Evolutionary conservation across 2,888 invertebrate genomes (phyloP).

Genomic region (Diaphora mendica): DNA sequence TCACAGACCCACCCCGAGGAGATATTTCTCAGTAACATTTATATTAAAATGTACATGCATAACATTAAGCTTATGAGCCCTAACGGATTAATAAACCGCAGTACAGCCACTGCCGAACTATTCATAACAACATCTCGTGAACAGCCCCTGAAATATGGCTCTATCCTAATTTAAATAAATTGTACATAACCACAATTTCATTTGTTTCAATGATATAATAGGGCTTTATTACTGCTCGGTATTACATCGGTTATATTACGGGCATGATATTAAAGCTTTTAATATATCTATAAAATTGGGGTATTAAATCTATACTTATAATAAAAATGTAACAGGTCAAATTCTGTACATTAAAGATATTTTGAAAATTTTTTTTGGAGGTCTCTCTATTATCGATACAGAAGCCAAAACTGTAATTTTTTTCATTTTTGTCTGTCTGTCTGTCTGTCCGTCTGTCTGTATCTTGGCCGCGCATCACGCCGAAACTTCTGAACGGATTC

Average conservation of each 20-base stretch:
- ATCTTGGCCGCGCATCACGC: no score
- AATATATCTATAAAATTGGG: not conserved
- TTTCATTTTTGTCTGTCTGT: no score
- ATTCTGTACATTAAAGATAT: no score
- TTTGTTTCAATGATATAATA: constrained; percentile 1
- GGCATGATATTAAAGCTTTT: not conserved
- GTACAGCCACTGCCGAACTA: constrained; percentile 11
- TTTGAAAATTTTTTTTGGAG: no score
- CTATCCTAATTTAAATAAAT: constrained; percentile 19
- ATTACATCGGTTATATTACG: not conserved
- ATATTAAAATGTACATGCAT: constrained; percentile 19
- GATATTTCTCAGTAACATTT: constrained; percentile 13
- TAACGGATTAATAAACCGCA: constrained; percentile 22
- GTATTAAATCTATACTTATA: no score
- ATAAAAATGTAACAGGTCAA: no score
- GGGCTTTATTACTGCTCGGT: not conserved
- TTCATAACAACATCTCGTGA: constrained; percentile 17
- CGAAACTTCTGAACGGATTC: no score
- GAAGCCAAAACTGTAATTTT: no score
- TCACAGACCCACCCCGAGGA: constrained; percentile 6
- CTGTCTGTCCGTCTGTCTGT: no score
- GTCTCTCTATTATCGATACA: no score
- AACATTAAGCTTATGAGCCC: constrained; percentile 23
- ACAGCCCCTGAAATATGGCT: constrained; percentile 15
- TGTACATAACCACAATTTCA: not conserved